Evolutionary conservation across 2,113 vertebrate species (phyloP), one percentile per base, ranked within the genome.

Genomic region (Mionectes macconnelli): DNA sequence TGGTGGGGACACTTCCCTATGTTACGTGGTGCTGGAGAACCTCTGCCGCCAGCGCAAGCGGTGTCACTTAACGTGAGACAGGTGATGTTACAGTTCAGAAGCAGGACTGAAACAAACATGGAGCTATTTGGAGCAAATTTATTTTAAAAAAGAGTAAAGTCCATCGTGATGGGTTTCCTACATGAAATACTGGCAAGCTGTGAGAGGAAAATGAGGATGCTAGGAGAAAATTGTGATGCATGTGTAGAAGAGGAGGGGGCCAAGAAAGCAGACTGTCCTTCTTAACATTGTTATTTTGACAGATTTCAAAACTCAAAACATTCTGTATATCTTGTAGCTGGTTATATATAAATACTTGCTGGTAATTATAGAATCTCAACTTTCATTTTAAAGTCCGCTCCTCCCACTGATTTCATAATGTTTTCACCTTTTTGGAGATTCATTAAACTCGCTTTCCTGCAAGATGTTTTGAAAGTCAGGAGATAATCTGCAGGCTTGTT

Each of bases 401-500:
- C 81, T 35, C 27, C 10, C n/a, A 31, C 30, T 44, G 8, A 11
- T 68, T 53, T 40, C 23, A 33, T 28, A 55, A 28, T 56, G 25
- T 73, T 83, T 96, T 66, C 31, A 87, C 62, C 84, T 94, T 66
- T 39, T 12, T 50, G 55, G 55, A 49, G 53, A 42, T 30, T 72
- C 55, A 33, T 66, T 83, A 63, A 87, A 66, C 28, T 66, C 0
- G 0, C 39, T 79, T 72, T 82, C 45, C 82, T 70, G 66, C 37
- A 31, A 42, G 53, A 19, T 47, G 80, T 63, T 79, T 66, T 62
- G 62, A 93, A 93, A 94, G 74, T 49, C n/a, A 11, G 74, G 9
- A 89, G 75, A 96, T 95, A 93, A 96, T 94, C 94, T 88, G 57
- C 40, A 53, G 78, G 42, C 78, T 77, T 93, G 78, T 67, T 78